Evolutionary conservation across 2,797 vertebrate genomes (phyloP).

Genomic region (Pelodytes ibericus): DNA sequence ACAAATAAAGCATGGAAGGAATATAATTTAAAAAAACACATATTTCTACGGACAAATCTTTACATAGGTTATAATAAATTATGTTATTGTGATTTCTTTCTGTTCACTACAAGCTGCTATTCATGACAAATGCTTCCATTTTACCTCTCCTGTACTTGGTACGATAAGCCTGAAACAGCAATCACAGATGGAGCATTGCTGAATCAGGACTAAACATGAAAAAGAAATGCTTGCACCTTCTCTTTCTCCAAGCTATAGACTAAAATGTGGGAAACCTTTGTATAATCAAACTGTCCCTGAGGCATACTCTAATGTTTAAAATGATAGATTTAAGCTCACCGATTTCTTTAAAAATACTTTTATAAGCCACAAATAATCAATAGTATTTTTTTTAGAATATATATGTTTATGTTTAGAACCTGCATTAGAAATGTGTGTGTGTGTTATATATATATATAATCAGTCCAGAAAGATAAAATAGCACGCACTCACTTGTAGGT

Average conservation of each 20-base stretch:
- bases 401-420: no score
- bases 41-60: not conserved
- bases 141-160: slow-evolving; percentile 14
- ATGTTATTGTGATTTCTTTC: not conserved
- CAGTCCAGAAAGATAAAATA: no score
- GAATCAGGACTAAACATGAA: slow-evolving; percentile 14
- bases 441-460: no score
- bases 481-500: no score
- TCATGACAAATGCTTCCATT: slow-evolving; percentile 14
- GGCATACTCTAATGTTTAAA: not conserved
- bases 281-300: slow-evolving; percentile 12
- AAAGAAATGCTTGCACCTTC: slow-evolving; percentile 31
- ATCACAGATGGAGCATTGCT: slow-evolving; percentile 10
- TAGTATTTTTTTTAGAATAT: not conserved
- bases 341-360: not conserved
- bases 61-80: not conserved
- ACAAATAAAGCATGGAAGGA: not conserved
- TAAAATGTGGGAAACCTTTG: slow-evolving; percentile 23
- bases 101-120: not conserved
- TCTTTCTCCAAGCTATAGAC: slow-evolving; percentile 8
- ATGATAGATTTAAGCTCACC: not conserved
- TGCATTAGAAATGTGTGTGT: not conserved
- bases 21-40: not conserved
- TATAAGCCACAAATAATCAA: not conserved
- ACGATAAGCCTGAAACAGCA: slow-evolving; percentile 20